These are phyloP conservation scores for Coptodon rendalli DNA, from an alignment of 2,113 vertebrate species.

Conservation along the genomic window DNA sequence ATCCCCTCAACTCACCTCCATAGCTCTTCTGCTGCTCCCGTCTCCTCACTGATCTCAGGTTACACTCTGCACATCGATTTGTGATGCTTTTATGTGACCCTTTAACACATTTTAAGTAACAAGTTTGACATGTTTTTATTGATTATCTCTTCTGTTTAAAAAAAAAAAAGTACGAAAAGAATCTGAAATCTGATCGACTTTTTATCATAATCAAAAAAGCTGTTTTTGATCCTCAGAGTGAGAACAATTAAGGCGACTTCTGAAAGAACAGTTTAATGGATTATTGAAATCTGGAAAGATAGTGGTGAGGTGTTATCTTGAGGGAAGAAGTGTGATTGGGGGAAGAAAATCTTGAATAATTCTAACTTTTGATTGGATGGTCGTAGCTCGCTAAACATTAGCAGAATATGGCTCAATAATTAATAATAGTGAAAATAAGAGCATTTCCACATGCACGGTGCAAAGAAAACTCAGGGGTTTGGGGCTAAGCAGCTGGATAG, in stretches of 20 bases:
- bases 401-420: not conserved
- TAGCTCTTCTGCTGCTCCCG: not conserved
- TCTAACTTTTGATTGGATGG: not conserved
- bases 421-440: not conserved
- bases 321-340: not conserved
- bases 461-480: not conserved
- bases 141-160: not conserved
- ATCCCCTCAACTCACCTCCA: not conserved
- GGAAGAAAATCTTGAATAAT: not conserved
- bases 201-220: not conserved
- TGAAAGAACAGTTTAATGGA: not conserved
- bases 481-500: not conserved
- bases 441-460: not conserved
- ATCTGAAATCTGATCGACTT: not conserved
- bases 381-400: not conserved
- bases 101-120: not conserved
- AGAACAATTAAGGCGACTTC: not conserved
- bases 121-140: not conserved
- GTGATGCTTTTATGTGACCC: not conserved
- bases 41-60: not conserved
- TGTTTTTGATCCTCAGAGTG: not conserved
- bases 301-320: too few relatives aligned
- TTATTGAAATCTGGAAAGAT: not conserved
- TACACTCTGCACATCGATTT: not conserved
- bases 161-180: not conserved